Percentiles rank a stretch among this genome's conserved stretches.
These are phyloP conservation scores for Passer domesticus DNA, from an alignment of 2,113 vertebrate species.

Conservation along the genomic window DNA sequence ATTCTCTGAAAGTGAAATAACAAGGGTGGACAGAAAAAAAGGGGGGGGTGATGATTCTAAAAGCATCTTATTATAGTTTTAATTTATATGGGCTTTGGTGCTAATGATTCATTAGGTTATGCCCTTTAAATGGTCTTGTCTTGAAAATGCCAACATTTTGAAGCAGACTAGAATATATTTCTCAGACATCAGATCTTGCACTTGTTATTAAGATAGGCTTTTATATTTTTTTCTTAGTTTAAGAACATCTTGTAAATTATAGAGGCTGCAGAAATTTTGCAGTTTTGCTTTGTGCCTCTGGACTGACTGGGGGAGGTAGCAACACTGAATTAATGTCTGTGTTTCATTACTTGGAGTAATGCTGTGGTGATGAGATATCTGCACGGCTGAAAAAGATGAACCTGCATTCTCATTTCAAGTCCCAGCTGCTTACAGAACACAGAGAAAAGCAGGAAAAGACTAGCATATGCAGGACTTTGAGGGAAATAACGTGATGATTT, in stretches of 20 bases:
- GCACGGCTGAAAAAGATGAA: constrained; percentile 3
- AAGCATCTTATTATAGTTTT: constrained; percentile 64
- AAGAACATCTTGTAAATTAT: constrained; percentile 32
- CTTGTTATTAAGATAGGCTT: constrained; percentile 18
- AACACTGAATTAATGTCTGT: constrained; percentile 46
- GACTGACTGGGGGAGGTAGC: constrained; percentile 25
- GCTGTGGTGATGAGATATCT: constrained; percentile 15
- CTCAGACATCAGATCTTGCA: constrained; percentile 29
- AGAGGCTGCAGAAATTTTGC: not conserved
- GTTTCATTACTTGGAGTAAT: constrained; percentile 34
- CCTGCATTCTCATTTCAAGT: constrained; percentile 10
- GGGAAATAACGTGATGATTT: not conserved
- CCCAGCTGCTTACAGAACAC: not conserved
- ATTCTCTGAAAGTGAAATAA: constrained; percentile 30
- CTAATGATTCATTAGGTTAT: constrained; percentile 70
- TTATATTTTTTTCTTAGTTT: not conserved
- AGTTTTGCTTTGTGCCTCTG: constrained; percentile 43
- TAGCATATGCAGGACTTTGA: not conserved
- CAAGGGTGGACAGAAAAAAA: not conserved
- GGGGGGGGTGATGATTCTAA: not conserved
- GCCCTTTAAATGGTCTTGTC: constrained; percentile 65
- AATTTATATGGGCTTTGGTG: constrained; percentile 69
- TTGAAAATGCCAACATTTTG: constrained; percentile 67
- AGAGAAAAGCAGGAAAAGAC: not conserved
- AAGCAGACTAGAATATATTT: constrained; percentile 52